Evolutionary conservation across 2,797 vertebrate species (phyloP).

Genomic region (Poeciliopsis infans): DNA sequence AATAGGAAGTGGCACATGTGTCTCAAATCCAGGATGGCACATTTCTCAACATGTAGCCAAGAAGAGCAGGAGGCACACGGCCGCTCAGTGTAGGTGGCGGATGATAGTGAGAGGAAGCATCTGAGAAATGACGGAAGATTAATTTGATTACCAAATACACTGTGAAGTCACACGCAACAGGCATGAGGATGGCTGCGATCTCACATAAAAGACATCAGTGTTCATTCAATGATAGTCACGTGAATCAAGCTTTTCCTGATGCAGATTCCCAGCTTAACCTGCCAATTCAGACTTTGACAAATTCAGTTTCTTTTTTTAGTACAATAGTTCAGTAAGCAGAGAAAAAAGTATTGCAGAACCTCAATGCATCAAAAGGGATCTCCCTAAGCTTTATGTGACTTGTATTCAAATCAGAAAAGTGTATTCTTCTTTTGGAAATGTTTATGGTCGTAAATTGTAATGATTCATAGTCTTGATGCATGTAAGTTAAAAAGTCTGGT

Average conservation of each 20-base stretch:
- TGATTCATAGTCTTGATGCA: neutral
- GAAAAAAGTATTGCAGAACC: neutral
- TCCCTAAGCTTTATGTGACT: neutral
- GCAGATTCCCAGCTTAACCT: neutral
- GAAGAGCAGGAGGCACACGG: slow-evolving; percentile 38
- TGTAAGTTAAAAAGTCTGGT: neutral
- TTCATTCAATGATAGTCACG: neutral
- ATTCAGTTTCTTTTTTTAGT: neutral
- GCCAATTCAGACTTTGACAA: neutral
- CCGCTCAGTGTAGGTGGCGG: slow-evolving; percentile 35
- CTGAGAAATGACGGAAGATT: slow-evolving; percentile 35
- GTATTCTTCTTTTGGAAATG: neutral
- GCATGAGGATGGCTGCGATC: slow-evolving; percentile 10
- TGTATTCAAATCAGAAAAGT: neutral
- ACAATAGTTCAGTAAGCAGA: neutral
- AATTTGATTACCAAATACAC: slow-evolving; percentile 39
- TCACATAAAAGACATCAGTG: slow-evolving; percentile 14
- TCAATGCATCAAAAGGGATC: neutral
- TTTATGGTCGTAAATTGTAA: neutral
- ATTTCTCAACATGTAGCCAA: slow-evolving; percentile 46
- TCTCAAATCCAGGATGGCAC: slow-evolving; percentile 56
- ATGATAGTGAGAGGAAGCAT: slow-evolving; percentile 30
- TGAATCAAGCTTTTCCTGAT: neutral
- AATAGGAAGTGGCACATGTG: slow-evolving; percentile 68
- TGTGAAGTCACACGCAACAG: slow-evolving; percentile 15